Conservation (phyloP, 2,113 vertebrate species). For the Proterorhinus semilunaris region DNA sequence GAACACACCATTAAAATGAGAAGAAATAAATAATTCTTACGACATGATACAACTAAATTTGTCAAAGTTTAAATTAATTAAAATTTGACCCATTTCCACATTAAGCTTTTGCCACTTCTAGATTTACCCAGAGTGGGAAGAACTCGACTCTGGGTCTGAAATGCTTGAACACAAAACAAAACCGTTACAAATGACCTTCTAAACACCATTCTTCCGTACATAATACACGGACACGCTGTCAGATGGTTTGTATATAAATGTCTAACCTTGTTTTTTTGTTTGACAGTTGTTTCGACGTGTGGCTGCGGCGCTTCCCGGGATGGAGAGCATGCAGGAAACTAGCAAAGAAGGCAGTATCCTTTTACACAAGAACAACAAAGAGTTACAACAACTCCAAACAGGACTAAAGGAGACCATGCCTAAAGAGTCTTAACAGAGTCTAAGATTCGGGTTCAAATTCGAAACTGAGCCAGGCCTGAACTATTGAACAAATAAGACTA, state of each 20-base stretch:
- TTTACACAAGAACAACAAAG: conserved; percentile 56
- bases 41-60: too few species aligned
- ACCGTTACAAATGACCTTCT: too few species aligned
- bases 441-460: neutral
- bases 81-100: too few species aligned
- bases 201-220: too few species aligned
- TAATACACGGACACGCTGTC: neutral
- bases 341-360: conserved; percentile 97
- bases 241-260: neutral
- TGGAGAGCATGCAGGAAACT: conserved; percentile 90
- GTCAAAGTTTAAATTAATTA: too few species aligned
- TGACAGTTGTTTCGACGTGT: conserved; percentile 88
- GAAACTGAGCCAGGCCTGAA: neutral
- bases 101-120: too few species aligned
- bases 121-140: too few species aligned
- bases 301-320: conserved; percentile 88
- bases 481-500: neutral
- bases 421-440: too few species aligned
- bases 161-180: too few species aligned
- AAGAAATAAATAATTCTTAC: too few species aligned
- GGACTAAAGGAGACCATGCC: neutral
- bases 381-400: neutral
- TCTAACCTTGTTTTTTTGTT: conserved; percentile 16
- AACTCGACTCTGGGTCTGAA: too few species aligned
- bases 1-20: too few species aligned